Evolutionary conservation across 2,888 invertebrate species (phyloP).

Genomic region (Camptogramma bilineatum): DNA sequence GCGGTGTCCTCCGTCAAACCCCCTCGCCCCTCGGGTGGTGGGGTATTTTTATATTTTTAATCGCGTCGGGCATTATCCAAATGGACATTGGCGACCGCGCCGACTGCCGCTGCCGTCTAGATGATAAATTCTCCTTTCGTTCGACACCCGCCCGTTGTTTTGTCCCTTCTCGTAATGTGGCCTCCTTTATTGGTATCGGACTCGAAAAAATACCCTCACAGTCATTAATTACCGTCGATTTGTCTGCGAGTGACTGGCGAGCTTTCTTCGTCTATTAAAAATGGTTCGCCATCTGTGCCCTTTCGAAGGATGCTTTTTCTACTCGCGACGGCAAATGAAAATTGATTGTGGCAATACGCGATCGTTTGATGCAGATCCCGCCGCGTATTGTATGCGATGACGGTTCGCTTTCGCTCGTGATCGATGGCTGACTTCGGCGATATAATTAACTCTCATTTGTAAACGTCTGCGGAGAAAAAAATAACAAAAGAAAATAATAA

Average conservation of each 20-base stretch:
- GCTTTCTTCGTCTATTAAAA: conserved; percentile 80
- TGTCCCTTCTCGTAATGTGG: conserved; percentile 75
- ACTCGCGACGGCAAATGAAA: conserved; percentile 51
- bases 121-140: conserved; percentile 85
- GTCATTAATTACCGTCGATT: conserved; percentile 83
- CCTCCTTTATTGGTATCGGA: conserved; percentile 75
- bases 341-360: conserved; percentile 79
- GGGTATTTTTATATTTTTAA: conserved; percentile 86
- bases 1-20: conserved; percentile 84
- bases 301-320: conserved; percentile 53
- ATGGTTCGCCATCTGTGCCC: conserved; percentile 68
- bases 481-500: conserved; percentile 34
- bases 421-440: conserved; percentile 61
- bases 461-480: conserved; percentile 38
- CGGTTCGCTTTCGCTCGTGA: conserved; percentile 62
- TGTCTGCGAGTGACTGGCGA: conserved; percentile 80
- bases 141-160: conserved; percentile 82
- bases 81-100: conserved; percentile 83
- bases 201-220: conserved; percentile 71
- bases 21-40: conserved; percentile 59
- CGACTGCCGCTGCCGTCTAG: conserved; percentile 80
- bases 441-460: conserved; percentile 52
- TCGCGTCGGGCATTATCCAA: conserved; percentile 86
- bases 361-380: conserved; percentile 77
- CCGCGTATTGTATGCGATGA: conserved; percentile 67